These are phyloP conservation scores for Lasioglossum albipes DNA, from an alignment of 1,140 invertebrate species.

Conservation along the genomic window DNA sequence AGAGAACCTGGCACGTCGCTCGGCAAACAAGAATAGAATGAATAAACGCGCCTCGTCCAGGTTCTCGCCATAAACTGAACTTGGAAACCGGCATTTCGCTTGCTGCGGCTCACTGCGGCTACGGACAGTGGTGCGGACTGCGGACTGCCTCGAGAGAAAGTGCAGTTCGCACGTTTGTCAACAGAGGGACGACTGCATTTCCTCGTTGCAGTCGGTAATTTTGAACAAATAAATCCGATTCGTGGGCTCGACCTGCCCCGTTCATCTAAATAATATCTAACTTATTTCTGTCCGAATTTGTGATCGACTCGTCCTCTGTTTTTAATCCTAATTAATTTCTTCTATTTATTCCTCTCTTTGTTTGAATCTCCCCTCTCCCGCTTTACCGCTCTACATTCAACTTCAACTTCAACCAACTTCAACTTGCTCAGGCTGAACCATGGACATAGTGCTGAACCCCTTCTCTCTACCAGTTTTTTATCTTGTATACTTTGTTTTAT, in stretches of 20 bases:
- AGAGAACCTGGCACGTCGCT: neutral
- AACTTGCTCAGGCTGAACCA: too few species aligned
- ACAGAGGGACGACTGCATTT: constrained; percentile 36
- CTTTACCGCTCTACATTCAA: too few species aligned
- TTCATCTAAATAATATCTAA: neutral
- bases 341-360: too few species aligned
- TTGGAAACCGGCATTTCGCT: constrained; percentile 19
- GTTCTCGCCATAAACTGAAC: constrained; percentile 40
- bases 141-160: constrained; percentile 6
- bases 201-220: constrained; percentile 34
- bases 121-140: too few species aligned
- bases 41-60: neutral
- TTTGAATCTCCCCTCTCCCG: too few species aligned
- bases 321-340: too few species aligned
- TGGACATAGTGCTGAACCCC: too few species aligned
- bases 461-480: too few species aligned
- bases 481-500: too few species aligned
- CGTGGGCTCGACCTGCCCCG: neutral
- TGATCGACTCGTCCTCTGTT: neutral
- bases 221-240: neutral
- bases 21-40: neutral
- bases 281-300: constrained; percentile 13
- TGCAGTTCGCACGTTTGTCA: constrained; percentile 19
- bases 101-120: neutral
- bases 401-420: too few species aligned